Base-by-base conservation (phyloP, 2,113 vertebrate species). In the Pongo abelii region DNA sequence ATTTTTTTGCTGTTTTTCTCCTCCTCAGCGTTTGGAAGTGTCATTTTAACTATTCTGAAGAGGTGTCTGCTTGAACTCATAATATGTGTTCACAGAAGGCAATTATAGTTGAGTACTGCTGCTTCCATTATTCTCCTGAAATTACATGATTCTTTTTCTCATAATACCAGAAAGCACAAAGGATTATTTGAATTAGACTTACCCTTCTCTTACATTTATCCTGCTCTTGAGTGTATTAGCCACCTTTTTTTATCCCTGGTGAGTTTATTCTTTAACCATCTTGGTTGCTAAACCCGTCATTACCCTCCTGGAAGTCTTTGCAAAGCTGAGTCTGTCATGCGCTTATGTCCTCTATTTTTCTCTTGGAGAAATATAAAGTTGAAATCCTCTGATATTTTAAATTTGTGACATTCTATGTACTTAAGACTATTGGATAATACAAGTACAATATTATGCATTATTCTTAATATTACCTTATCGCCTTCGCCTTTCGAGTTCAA, bases 121-220 rank as follows among this genome's bases (percentile, higher is more conserved):
- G 52, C 48, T 93, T 94, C 90, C 30, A 92, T 95, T 96, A 87
- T 94, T 95, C 87, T 94, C 59, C 94, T 94, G 43, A 96, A 96
- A 97, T 95, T 96, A 91, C 72, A 79, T 70, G 89, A 91, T 92
- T 96, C 50, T 6, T 89, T 92, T 97, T 80, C 57, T 96, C 80
- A 52, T 92, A 97, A 97, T 20, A 91, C 85, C 17, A 4, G 89
- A 80, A 92, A 94, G 46, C 88, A 84, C 69, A 95, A 83, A 84
- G 93, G 95, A 97, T 97, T 98, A 98, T 92, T 86, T 97, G 97
- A 88, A 96, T 98, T 97, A 97, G 50, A 91, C 3, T 97, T 85
- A 79, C 25, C 83, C 74, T 95, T 89, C 35, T 96, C 50, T 97
- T 92, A 74, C 86, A 88, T 96, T 93, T 96, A 88, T 94, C 27